Base-by-base conservation (phyloP, 2,113 vertebrate genomes). In the Hassar affinis region DNA sequence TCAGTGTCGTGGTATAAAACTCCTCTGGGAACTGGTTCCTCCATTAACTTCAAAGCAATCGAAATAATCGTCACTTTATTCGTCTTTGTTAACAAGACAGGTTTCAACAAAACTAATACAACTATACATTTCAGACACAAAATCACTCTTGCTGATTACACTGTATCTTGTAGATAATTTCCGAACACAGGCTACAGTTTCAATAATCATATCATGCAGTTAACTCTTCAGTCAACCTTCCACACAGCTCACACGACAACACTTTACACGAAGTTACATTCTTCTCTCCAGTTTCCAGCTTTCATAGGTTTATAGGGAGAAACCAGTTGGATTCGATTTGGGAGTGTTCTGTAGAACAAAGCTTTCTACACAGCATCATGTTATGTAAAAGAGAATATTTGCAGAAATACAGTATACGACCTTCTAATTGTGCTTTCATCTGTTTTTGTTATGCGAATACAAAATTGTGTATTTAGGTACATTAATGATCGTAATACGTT, bases 1-100 rank as follows among this genome's bases (percentile, higher is more conserved):
- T 64, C 27, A 33, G 2, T 2, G 5, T 6, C 35, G 17, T 35
- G 30, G 14, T 45, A 25, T 4, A 47, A 45, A 71, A 11, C 14
- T 12, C 22, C 22, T 14, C 25, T 45, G 11, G 14, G 10, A 69
- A 45, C 38, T 22, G 33, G 0, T 38, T 68, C 35, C 66, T 12
- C 1, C 2, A 17, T 71, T 22, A 47, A 71, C n/a, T 71, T n/a
- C 22, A 47, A 47, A 25, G 4, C 1, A n/a, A 72, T 72, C 0
- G 1, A 47, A n/a, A n/a, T 45, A 25, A 71, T 71, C 38, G 47
- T 27, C 22, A 27, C 64, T 81, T 81, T 71, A 81, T 71, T 81
- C 5, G 0, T 42, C 8, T 69, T 35, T 25, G 15, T 69, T 54
- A 68, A 71, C 25, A 81, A 71, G 71, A 81, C 61, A 64, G 30